phyloP scores from a whole-genome alignment of 2,888 invertebrate genomes.

The Chymomyza procnemis region DNA sequence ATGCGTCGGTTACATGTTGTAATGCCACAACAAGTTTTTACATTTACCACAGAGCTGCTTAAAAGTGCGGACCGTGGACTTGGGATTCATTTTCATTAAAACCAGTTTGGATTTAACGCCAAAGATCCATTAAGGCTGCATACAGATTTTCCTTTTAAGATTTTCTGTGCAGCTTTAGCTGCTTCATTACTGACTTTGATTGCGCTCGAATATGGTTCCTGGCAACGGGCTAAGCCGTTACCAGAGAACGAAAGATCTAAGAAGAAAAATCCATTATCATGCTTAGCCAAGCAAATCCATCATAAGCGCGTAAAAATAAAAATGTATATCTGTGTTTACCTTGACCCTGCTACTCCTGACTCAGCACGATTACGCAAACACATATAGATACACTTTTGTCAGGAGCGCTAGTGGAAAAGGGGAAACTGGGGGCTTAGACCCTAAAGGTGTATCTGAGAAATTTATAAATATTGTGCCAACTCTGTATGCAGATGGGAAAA shows the following conservation, averaged over 20 bases:
- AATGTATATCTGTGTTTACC: slow-evolving; percentile 59
- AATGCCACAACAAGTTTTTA: slow-evolving; percentile 48
- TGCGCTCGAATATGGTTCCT: slow-evolving; percentile 39
- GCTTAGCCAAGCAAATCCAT: slow-evolving; percentile 60
- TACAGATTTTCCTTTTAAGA: slow-evolving; percentile 16
- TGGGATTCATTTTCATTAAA: slow-evolving; percentile 34
- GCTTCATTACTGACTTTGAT: slow-evolving; percentile 39
- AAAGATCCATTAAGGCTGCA: slow-evolving; percentile 43
- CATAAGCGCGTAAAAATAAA: slow-evolving; percentile 32
- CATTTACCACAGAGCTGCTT: slow-evolving; percentile 49
- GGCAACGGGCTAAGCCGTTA: neutral
- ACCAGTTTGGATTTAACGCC: slow-evolving; percentile 58
- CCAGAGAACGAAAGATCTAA: slow-evolving; percentile 7
- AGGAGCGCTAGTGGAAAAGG: too few relatives aligned
- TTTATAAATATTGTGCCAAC: too few relatives aligned
- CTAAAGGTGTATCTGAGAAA: too few relatives aligned
- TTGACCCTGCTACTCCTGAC: slow-evolving; percentile 59
- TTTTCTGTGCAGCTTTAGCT: slow-evolving; percentile 43
- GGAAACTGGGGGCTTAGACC: too few relatives aligned
- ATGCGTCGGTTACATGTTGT: slow-evolving; percentile 26
- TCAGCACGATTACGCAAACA: slow-evolving; percentile 7
- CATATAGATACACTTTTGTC: neutral
- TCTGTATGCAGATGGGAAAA: too few relatives aligned
- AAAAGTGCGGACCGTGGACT: neutral
- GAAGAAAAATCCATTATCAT: slow-evolving; percentile 57